Percentiles rank a stretch among this genome's conserved stretches.
phyloP scores from a whole-genome alignment of 2,113 vertebrate species.

The Menidia beryllina region DNA sequence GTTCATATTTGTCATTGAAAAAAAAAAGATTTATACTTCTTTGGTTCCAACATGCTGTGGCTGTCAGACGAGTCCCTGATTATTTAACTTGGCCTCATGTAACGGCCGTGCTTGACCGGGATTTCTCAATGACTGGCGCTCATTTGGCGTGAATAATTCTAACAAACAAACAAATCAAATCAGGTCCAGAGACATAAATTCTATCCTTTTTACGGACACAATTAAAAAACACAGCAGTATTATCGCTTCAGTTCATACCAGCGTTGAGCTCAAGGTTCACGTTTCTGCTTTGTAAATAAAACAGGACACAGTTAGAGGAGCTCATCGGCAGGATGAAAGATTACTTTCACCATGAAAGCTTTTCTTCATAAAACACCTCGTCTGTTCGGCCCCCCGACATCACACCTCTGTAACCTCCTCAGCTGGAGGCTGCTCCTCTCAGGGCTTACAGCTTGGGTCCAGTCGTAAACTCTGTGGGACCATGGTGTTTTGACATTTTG shows the following conservation, averaged over 20 bases:
- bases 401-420: slow-evolving; percentile 22
- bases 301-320: slow-evolving; percentile 21
- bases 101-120: neutral
- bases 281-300: slow-evolving; percentile 12
- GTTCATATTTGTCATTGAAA: neutral
- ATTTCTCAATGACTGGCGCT: too few species aligned
- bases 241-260: neutral
- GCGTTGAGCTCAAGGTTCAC: neutral
- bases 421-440: slow-evolving; percentile 11
- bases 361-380: slow-evolving; percentile 28
- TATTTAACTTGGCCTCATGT: neutral
- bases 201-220: neutral
- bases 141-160: neutral
- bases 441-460: neutral
- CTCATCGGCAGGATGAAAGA: slow-evolving; percentile 17
- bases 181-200: neutral
- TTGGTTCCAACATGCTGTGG: slow-evolving; percentile 2
- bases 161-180: neutral
- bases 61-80: neutral
- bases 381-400: slow-evolving; percentile 29
- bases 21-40: neutral
- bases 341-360: slow-evolving; percentile 36
- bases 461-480: neutral
- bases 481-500: neutral
- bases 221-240: neutral